Conservation (phyloP, 2,113 vertebrate genomes). For the Piprites chloris region DNA sequence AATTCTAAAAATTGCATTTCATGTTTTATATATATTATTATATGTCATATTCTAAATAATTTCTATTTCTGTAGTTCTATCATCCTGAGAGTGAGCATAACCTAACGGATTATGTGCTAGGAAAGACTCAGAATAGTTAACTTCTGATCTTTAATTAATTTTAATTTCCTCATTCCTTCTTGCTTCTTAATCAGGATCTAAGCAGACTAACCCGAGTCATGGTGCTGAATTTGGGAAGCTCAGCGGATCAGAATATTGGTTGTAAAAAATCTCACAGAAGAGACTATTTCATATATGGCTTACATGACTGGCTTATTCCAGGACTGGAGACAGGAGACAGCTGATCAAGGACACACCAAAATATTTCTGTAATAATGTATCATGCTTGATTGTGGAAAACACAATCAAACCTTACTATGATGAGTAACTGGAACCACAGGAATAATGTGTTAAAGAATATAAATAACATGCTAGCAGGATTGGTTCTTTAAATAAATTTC, state of each 20-base stretch:
- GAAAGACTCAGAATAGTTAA: background rate
- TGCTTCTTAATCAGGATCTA: background rate
- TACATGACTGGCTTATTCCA: background rate
- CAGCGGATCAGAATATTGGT: background rate
- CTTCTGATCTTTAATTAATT: background rate
- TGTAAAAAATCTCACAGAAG: background rate
- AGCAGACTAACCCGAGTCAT: background rate
- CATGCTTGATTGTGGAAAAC: background rate
- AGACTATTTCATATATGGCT: background rate
- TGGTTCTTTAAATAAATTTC: background rate
- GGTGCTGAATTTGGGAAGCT: background rate
- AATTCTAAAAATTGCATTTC: slow-evolving; percentile 1
- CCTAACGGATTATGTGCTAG: background rate
- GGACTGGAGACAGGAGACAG: background rate
- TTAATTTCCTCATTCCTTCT: background rate
- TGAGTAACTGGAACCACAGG: background rate
- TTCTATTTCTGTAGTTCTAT: background rate
- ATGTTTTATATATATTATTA: background rate
- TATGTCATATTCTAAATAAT: background rate
- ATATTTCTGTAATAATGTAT: background rate
- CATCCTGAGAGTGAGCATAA: background rate
- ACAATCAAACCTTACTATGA: background rate
- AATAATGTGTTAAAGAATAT: background rate
- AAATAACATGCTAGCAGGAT: background rate
- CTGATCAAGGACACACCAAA: background rate